Conservation (phyloP, 2,888 invertebrate species). For the Pandemis cinnamomeana region DNA sequence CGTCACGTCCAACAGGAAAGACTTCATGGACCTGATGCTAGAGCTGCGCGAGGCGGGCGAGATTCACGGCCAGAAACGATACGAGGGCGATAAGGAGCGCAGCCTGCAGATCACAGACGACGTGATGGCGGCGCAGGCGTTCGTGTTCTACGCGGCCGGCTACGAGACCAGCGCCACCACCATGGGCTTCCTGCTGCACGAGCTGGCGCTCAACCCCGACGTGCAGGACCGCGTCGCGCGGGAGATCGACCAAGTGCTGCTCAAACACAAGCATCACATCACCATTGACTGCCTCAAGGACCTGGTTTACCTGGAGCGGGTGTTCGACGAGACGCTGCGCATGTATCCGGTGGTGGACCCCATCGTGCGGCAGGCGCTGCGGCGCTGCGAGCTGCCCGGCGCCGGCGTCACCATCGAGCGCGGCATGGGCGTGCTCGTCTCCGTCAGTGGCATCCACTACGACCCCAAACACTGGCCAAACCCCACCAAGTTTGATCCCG, state of each 20-base stretch:
- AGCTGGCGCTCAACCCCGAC: constrained; percentile 45
- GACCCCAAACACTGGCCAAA: constrained; percentile 42
- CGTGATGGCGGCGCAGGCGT: constrained; percentile 45
- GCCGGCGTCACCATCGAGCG: constrained; percentile 27
- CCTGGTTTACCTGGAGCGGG: constrained; percentile 41
- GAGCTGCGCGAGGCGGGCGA: constrained; percentile 33
- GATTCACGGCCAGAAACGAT: constrained; percentile 31
- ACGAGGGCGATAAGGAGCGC: constrained; percentile 30
- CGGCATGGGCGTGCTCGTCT: constrained; percentile 34
- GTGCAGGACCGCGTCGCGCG: constrained; percentile 39
- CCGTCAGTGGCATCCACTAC: constrained; percentile 41
- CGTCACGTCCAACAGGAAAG: constrained; percentile 23
- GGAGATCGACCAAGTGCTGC: constrained; percentile 16
- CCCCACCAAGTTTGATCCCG: constrained; percentile 42
- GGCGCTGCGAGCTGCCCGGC: constrained; percentile 31
- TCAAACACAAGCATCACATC: neutral
- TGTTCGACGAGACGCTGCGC: constrained; percentile 41
- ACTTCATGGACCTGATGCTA: constrained; percentile 43
- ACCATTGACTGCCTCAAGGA: constrained; percentile 29
- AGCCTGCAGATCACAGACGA: constrained; percentile 35
- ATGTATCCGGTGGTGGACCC: constrained; percentile 43
- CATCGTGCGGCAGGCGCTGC: constrained; percentile 30
- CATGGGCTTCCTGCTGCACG: constrained; percentile 50
- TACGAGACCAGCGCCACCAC: constrained; percentile 57
- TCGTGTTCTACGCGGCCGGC: constrained; percentile 51